Conservation (phyloP, 2,113 vertebrate genomes). For the Empidonax alnorum region DNA sequence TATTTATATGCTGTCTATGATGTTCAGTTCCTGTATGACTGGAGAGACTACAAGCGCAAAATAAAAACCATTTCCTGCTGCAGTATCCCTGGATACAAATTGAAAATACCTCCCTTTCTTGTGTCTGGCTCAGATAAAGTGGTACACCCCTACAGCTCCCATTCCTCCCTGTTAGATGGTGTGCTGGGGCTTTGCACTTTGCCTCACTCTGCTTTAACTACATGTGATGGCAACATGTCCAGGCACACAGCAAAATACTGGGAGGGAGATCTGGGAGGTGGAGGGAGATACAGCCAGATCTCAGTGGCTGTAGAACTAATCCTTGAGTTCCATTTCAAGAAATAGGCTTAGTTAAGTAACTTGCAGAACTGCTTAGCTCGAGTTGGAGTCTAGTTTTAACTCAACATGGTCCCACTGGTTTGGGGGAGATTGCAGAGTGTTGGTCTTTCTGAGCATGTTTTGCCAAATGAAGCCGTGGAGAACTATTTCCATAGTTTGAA, state of each 20-base stretch:
- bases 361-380: not conserved
- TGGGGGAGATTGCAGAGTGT: not conserved
- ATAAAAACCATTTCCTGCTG: not conserved
- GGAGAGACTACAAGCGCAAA: not conserved
- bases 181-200: not conserved
- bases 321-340: not conserved
- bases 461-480: conserved; percentile 39
- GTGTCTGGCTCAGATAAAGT: not conserved
- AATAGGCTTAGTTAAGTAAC: not conserved
- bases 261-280: not conserved
- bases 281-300: accelerated
- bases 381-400: not conserved
- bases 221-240: accelerated
- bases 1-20: not conserved
- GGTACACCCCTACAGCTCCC: not conserved
- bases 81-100: not conserved
- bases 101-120: not conserved
- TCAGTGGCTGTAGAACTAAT: not conserved
- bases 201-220: not conserved
- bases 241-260: not conserved
- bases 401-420: not conserved
- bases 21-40: not conserved
- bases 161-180: too few relatives aligned
- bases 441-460: not conserved
- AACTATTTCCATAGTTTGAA: conserved; percentile 32